A percentile compares a stretch with the other conserved stretches of the same genome.
Evolutionary conservation across 2,888 invertebrate genomes (phyloP).

Genomic region (Leptura quadrifasciata): DNA sequence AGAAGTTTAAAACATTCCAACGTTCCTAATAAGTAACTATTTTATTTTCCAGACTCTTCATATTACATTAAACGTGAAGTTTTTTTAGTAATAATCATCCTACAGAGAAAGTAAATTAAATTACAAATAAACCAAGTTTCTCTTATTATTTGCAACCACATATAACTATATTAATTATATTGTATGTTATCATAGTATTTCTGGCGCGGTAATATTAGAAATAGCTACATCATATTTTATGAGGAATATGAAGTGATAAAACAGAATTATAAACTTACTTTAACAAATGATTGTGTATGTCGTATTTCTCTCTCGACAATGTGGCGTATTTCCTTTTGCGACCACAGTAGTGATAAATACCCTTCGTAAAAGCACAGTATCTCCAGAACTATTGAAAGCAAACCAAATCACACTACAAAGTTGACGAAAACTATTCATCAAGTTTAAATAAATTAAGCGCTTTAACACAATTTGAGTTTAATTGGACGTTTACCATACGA

Average conservation of each 20-base stretch:
- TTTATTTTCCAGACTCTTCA: background rate
- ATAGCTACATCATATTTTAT: background rate
- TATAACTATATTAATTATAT: background rate
- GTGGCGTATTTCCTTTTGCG: slow-evolving; percentile 5
- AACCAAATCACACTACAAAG: slow-evolving; percentile 27
- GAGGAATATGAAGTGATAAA: background rate
- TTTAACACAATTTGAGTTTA: background rate
- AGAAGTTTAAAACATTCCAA: no score
- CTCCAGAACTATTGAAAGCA: background rate
- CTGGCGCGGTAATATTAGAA: background rate
- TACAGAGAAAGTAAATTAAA: background rate
- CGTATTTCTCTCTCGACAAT: background rate
- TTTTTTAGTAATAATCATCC: background rate
- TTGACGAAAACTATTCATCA: slow-evolving; percentile 13
- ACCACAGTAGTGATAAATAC: background rate
- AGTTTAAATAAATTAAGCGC: slow-evolving; percentile 1
- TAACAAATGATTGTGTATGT: slow-evolving; percentile 4
- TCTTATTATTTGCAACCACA: background rate
- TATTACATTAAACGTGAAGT: no score
- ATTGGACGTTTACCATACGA: background rate
- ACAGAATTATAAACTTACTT: slow-evolving; percentile 13
- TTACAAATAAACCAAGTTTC: background rate
- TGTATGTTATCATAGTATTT: background rate
- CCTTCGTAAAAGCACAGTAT: slow-evolving; percentile 3
- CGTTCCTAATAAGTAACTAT: background rate